Base-by-base conservation (phyloP, 2,797 vertebrate species). In the Semaprochilodus insignis region DNA sequence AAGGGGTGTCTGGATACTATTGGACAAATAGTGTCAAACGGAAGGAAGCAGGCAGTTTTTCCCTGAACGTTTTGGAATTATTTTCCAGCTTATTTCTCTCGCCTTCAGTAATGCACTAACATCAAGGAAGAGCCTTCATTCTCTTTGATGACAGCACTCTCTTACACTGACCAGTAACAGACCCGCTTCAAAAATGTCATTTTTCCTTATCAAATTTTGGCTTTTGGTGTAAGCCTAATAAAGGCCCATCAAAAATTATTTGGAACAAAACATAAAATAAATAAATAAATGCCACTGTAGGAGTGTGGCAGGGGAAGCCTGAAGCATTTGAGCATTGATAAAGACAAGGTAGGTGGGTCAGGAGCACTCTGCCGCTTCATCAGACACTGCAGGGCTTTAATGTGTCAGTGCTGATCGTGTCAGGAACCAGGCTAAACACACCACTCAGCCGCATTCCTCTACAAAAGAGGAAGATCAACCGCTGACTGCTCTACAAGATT, bases 351-450 rank as follows among this genome's bases (percentile, higher is more conserved):
- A 76, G 66, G 57, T 40, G 62, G 59, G 48, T 78, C 76, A 66
- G 81, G 59, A 78, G 81, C 62, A 17, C 62, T 51, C 40, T 2
- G 55, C 48, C 6, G 8, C 73, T 44, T 16, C 72, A 57, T 67
- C 63, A 27, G 48, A 23, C 67, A 51, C 14, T 21, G n/a, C 0
- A 34, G 54, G 74, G 31, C 51, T 74, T 79, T 59, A 40, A 59
- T 74, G 70, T 27, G 63, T 60, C 71, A 75, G 27, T n/a, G 71
- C 31, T 8, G 25, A 70, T 75, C 6, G 16, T 17, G 52, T 62
- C 77, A 75, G 48, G 27, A 74, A 63, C 25, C 54, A 10, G 44
- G 54, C 70, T 74, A 74, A 78, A 78, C 60, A 74, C 70, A 23
- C 21, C 1, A 25, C 55, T 23, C 70, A 13, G 44, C 44, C 0